Percentiles rank a stretch among this genome's conserved stretches.
These are phyloP conservation scores for Microtus montanus DNA, from an alignment of 2,113 vertebrate genomes.

Conservation along the genomic window DNA sequence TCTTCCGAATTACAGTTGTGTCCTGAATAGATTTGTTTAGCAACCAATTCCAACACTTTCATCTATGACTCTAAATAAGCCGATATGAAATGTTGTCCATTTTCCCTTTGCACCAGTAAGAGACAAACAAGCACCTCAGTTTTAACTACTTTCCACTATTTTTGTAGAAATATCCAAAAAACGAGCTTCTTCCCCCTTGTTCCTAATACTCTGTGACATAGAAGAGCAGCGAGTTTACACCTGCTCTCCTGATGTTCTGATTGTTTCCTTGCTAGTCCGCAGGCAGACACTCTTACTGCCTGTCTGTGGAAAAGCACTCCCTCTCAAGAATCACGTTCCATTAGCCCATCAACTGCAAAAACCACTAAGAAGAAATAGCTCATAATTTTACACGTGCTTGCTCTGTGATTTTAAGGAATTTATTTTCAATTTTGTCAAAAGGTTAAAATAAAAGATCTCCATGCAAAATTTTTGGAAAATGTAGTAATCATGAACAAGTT, in stretches of 20 bases:
- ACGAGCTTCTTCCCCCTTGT: not conserved
- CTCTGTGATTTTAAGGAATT: not conserved
- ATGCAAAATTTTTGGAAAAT: not conserved
- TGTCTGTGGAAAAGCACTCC: not conserved
- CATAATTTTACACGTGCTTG: not conserved
- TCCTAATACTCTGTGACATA: not conserved
- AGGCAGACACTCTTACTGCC: not conserved
- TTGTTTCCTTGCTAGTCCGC: not conserved
- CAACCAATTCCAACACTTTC: not conserved
- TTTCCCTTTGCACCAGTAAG: not conserved
- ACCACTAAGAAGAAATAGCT: not conserved
- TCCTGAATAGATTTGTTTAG: not conserved
- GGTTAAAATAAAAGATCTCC: not conserved
- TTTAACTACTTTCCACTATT: not conserved
- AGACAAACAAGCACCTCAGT: not conserved
- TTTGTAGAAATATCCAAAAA: not conserved
- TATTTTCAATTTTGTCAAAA: constrained; percentile 13
- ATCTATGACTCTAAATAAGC: not conserved
- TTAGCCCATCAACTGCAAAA: not conserved
- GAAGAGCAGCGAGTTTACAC: not conserved
- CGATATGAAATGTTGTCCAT: not conserved
- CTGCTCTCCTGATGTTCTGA: not conserved
- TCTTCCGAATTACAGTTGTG: not conserved
- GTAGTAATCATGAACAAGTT: not conserved
- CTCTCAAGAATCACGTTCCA: not conserved